Evolutionary conservation across 2,888 invertebrate genomes (phyloP).

Genomic region (Strigamia maritima): DNA sequence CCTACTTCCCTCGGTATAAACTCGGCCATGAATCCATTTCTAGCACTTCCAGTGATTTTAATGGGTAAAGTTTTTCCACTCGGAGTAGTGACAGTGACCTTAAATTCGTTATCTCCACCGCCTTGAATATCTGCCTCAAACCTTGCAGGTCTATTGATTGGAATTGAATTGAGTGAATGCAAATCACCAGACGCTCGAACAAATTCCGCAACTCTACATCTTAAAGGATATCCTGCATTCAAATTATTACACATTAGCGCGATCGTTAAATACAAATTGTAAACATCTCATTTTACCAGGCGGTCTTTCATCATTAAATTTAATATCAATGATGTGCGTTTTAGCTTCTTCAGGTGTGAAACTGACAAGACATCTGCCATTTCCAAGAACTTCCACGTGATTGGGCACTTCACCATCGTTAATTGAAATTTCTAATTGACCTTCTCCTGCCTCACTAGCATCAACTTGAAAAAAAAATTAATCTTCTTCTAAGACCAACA

Average conservation of each 20-base stretch:
- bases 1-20: constrained; percentile 85
- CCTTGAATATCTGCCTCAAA: constrained; percentile 76
- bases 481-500: not conserved
- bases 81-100: constrained; percentile 73
- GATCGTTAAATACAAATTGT: not conserved
- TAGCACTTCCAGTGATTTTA: constrained; percentile 81
- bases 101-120: constrained; percentile 71
- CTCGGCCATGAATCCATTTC: constrained; percentile 82
- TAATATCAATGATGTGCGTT: constrained; percentile 89
- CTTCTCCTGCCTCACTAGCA: constrained; percentile 97
- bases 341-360: constrained; percentile 90
- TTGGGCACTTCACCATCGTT: constrained; percentile 99
- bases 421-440: constrained; percentile 97
- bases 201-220: constrained; percentile 80
- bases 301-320: constrained; percentile 92
- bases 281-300: constrained; percentile 57
- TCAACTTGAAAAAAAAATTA: constrained; percentile 66
- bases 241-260: not conserved
- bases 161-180: constrained; percentile 74
- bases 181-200: constrained; percentile 69
- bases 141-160: constrained; percentile 74
- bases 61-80: constrained; percentile 67
- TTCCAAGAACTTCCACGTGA: constrained; percentile 91
- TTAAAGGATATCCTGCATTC: constrained; percentile 69
- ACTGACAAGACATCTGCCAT: constrained; percentile 88